Evolutionary conservation across 1,140 invertebrate genomes (phyloP), one percentile per base, ranked within the genome.

Genomic region (Pseudoatta argentina): DNA sequence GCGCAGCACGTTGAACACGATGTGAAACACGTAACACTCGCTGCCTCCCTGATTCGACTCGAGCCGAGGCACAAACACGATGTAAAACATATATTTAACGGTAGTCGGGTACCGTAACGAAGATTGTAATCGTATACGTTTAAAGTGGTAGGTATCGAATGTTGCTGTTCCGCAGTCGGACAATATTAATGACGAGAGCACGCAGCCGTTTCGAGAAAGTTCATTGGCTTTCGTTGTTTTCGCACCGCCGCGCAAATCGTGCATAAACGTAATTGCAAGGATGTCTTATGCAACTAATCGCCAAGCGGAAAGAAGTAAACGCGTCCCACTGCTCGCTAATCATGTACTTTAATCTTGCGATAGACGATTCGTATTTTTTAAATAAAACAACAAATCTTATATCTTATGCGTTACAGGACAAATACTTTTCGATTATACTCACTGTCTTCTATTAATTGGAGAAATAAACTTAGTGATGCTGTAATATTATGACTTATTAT

Each of bases 21-120:
- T 86, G 67, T 79, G 85, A 55, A 57, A 67, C 63, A 76, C 57
- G 64, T 85, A 88, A 88, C 79, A 87, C 57, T 66, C 66, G 67
- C 72, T n/a, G 39, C 59, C 71, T 53, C 53, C 71, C 55, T 86
- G 61, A 82, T 88, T 66, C 59, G 27, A 82, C 53, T 82, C 77
- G 44, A 59, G 67, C 53, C 53, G 76, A 44, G 39, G 61, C 61
- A 51, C 66, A 85, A 90, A 87, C 78, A 87, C 73, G 78, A 61
- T 89, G 89, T 90, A 90, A 90, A 90, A 90, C 86, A 89, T 90
- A 90, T 90, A 90, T 89, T 90, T 90, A 90, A 90, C 89, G 89
- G 89, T 90, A 90, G 89, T 90, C 89, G 73, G 51, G 88, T 90
- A 90, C 89, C 88, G 88, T 90, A 90, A 78, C 86, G 75, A 85